Conservation (phyloP, 2,797 vertebrate species). For the Austrolebias charrua region DNA sequence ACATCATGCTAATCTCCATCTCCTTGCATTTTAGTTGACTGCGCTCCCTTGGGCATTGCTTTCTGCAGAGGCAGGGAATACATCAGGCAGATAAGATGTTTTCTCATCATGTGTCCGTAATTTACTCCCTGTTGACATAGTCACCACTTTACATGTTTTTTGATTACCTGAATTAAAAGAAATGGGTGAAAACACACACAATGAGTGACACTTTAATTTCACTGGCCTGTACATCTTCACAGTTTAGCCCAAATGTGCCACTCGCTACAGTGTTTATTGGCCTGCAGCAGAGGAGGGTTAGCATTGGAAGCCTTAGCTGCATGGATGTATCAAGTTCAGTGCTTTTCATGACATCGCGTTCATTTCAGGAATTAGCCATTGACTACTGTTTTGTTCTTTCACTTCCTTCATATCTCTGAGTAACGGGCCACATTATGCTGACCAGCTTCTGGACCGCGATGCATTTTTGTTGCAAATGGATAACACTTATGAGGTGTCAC, state of each 20-base stretch:
- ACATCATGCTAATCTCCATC: constrained; percentile 79
- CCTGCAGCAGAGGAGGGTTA: constrained; percentile 29
- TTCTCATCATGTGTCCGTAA: constrained; percentile 71
- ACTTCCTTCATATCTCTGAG: constrained; percentile 53
- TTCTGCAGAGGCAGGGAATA: constrained; percentile 76
- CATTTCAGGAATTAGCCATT: constrained; percentile 66
- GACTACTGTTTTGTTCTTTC: constrained; percentile 53
- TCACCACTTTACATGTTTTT: constrained; percentile 64
- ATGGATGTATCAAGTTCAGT: constrained; percentile 64
- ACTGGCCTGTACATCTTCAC: constrained; percentile 25
- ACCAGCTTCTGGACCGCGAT: constrained; percentile 52
- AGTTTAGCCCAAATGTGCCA: constrained; percentile 33
- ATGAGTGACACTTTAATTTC: constrained; percentile 45
- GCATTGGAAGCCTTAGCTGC: constrained; percentile 45
- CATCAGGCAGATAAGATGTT: constrained; percentile 76
- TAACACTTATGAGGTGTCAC: constrained; percentile 68
- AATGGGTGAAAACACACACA: constrained; percentile 23
- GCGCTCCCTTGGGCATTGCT: constrained; percentile 67
- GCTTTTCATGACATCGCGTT: constrained; percentile 67
- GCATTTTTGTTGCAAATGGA: constrained; percentile 71
- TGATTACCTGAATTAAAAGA: constrained; percentile 59
- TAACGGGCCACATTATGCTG: constrained; percentile 61
- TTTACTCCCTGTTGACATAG: constrained; percentile 74
- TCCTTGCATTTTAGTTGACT: constrained; percentile 71
- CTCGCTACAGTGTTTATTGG: constrained; percentile 54